Evolutionary conservation across 2,888 invertebrate genomes (phyloP).

Genomic region (Lycia hirtaria): DNA sequence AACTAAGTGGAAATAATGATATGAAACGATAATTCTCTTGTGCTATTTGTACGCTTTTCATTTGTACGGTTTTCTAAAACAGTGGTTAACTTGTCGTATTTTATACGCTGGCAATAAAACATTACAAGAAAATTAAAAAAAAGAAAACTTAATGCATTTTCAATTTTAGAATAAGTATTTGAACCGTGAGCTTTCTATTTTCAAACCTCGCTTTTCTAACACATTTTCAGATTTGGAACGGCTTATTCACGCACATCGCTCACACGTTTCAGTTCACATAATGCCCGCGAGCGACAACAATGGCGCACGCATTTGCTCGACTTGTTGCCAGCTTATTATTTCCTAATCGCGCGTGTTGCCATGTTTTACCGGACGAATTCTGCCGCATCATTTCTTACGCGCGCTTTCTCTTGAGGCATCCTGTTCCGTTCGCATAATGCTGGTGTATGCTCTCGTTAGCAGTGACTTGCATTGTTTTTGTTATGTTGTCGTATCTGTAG

Average conservation of each 20-base stretch:
- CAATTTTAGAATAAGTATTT: no score
- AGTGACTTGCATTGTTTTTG: slow-evolving; percentile 37
- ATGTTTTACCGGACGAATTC: slow-evolving; percentile 48
- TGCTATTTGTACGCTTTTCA: background rate
- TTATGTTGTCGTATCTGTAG: slow-evolving; percentile 27
- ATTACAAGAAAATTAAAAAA: background rate
- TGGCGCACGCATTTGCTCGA: slow-evolving; percentile 44
- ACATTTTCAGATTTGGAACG: slow-evolving; percentile 31
- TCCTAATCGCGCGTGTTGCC: slow-evolving; percentile 56
- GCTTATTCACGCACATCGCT: slow-evolving; percentile 34
- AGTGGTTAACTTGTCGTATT: background rate
- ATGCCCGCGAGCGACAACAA: slow-evolving; percentile 36
- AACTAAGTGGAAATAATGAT: background rate
- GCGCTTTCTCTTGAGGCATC: slow-evolving; percentile 56
- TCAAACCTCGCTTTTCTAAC: background rate
- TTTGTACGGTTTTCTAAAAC: background rate
- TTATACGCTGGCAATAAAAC: no score
- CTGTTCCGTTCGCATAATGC: slow-evolving; percentile 47
- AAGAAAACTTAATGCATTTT: background rate
- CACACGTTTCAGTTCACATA: slow-evolving; percentile 32
- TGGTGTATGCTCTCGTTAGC: slow-evolving; percentile 36
- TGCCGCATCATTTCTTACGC: slow-evolving; percentile 60
- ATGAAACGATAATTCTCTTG: background rate
- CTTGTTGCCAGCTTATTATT: slow-evolving; percentile 53
- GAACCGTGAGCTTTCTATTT: background rate